Base-by-base conservation (phyloP, 2,888 invertebrate species). In the Dendrolimus houi region DNA sequence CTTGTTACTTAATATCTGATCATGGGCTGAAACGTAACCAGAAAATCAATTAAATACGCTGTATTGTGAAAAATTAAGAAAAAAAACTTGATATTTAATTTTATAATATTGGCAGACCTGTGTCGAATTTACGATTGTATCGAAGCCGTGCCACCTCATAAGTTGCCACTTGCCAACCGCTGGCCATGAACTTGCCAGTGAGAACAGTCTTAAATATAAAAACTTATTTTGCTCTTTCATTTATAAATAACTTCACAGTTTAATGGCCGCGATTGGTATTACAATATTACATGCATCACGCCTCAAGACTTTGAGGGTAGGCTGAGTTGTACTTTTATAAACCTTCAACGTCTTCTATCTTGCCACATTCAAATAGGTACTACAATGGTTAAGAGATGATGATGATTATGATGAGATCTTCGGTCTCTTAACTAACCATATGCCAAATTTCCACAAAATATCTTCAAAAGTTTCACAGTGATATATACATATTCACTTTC, bases 181-280 rank as follows among this genome's bases (percentile, higher is more conserved):
- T 12, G 47, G 47, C 47, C 47, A 47, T 47, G 47, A 47, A 47
- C 47, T 47, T 47, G 47, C 47, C 12, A 12, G 47, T 10, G 47
- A 47, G 12, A 9, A 12, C 9, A 12, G 47, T 29, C 29, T 29
- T 29, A 54, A 41, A 29, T 13, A 8, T 47, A 13, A 13, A 42
- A 56, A 47, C n/a, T 56, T 41, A 41, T 52, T 56, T 56, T 52
- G 14, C 40, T 40, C 52, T 17, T 53, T 17, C 13, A 53, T 53
- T 53, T 53, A 53, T 47, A 47, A 53, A 53, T 53, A 53, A 17
- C 29, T 53, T 52, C 12, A 53, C 14, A n/a, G 14, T 53, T 53
- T 53, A 53, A 9, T 53, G 13, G 29, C 29, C 14, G 13, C 29
- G 53, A 53, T 17, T 17, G 29, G 29, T 53, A n/a, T 53, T 17